Conservation (phyloP, 2,113 vertebrate genomes). For the Australoheros scitulus region DNA sequence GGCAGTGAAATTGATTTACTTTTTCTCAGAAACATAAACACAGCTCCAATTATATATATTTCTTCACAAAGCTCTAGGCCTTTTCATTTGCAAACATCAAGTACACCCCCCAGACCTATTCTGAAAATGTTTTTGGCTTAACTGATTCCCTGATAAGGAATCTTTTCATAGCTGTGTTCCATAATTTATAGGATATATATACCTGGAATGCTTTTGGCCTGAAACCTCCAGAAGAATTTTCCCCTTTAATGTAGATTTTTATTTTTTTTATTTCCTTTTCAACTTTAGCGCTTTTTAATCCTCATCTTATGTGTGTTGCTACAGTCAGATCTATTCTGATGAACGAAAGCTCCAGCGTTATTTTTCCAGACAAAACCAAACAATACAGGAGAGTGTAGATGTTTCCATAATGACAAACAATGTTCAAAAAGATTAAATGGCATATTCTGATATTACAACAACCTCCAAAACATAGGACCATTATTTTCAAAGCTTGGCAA, state of each 20-base stretch:
- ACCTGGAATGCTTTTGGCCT: not conserved
- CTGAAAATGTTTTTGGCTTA: not conserved
- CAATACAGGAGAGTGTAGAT: not conserved
- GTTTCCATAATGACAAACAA: not conserved
- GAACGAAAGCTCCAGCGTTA: not conserved
- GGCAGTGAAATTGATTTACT: not conserved
- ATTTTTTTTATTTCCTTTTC: not conserved
- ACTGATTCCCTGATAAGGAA: not conserved
- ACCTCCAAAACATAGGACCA: not conserved
- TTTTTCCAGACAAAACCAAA: not conserved
- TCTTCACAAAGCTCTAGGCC: not conserved
- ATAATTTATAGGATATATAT: slow-evolving; percentile 8
- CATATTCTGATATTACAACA: not conserved
- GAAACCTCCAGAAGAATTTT: not conserved
- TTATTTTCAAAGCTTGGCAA: not conserved
- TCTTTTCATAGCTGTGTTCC: not conserved
- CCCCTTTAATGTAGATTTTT: not conserved
- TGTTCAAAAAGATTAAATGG: not conserved
- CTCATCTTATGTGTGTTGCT: not conserved
- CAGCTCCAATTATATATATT: not conserved
- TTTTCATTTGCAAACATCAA: not conserved
- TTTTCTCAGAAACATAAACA: not conserved
- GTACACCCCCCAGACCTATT: not conserved
- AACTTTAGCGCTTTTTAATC: not conserved
- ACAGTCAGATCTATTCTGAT: slow-evolving; percentile 3